Base-by-base conservation (phyloP, 1,140 invertebrate species). In the Drosophila quadrilineata region DNA sequence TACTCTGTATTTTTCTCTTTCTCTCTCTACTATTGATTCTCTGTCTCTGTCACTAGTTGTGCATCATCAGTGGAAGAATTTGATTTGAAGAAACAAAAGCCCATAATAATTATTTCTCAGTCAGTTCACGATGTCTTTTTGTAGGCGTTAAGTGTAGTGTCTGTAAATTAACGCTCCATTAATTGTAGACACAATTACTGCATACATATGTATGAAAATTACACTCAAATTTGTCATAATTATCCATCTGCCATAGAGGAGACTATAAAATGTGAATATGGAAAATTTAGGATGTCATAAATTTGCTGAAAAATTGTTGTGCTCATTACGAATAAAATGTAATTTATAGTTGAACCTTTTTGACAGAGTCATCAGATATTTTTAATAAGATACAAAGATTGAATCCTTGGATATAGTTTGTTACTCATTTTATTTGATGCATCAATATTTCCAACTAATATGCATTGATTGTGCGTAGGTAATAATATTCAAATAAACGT, bases 111-210 rank as follows among this genome's bases (percentile, higher is more conserved):
- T 35, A 9, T 54, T 70, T 28, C 17, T 54, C 19, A 22, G 48
- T 21, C 49, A 21, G 41, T 28, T 48, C 28, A 64, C 46, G 24
- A 60, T 79, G 57, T 29, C 9, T 69, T 56, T 69, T 28, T 29
- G 60, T 22, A 75, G 21, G 41, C 58, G 28, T 58, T 46, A 45
- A 69, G 36, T 64, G 22, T 26, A 9, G 22, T n/a, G 49, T 12
- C 31, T 22, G 58, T 53, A 54, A 74, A 69, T 49, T 60, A 38
- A 29, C 52, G 66, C 49, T 16, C 46, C 65, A 66, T 79, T 58
- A 71, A 57, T 36, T 3, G 14, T 16, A 10, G 45, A 53, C 59
- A 54, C 29, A 60, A 62, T 48, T 31, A 56, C 10, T 26, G 10
- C 33, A 33, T 12, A 28, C 6, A 16, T 33, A 16, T 31, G 6